Evolutionary conservation across 2,797 vertebrate species (phyloP), one percentile per base, ranked within the genome.

Genomic region (Sitta carolinensis): DNA sequence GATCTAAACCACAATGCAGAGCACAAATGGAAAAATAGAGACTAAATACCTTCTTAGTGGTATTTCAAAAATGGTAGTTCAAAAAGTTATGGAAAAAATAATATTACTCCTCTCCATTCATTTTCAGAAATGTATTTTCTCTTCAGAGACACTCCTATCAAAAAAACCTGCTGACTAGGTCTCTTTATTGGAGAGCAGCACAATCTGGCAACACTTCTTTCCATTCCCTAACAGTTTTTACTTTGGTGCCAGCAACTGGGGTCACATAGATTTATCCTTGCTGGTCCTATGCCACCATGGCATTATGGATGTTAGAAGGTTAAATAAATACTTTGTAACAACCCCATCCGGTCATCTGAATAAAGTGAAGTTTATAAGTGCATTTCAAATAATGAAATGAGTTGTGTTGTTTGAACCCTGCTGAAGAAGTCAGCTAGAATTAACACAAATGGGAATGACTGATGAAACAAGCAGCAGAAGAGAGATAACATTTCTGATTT

Each of bases 321-420:
- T 72, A 94, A 89, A 83, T 80, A 93, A 90, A 82, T 70, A 18
- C n/a, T 81, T 58, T 80, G 30, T 38, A 89, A 75, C 55, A 81
- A 30, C 21, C 36, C 57, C 52, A 45, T 72, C 82, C 62, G 81
- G n/a, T 87, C 68, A 68, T 62, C 58, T 76, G 55, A 66, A 74
- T 45, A 51, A 85, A 94, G 15, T 32, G 67, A 16, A 43, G 47
- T 77, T 96, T 93, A 7, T 74, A 61, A 87, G 34, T 63, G 64
- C 27, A 19, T 52, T 68, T 83, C 70, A 61, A 90, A 73, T 61
- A 74, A 76, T 8, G 26, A 82, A 94, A 88, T 80, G 43, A 7
- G 4, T 16, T 25, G 18, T 40, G 77, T 58, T 61, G 40, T 76
- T 89, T 82, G 76, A 85, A 66, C 40, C 16, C n/a, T 11, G 9